Conservation (phyloP, 1,140 invertebrate species). For the Drosophila auraria region DNA sequence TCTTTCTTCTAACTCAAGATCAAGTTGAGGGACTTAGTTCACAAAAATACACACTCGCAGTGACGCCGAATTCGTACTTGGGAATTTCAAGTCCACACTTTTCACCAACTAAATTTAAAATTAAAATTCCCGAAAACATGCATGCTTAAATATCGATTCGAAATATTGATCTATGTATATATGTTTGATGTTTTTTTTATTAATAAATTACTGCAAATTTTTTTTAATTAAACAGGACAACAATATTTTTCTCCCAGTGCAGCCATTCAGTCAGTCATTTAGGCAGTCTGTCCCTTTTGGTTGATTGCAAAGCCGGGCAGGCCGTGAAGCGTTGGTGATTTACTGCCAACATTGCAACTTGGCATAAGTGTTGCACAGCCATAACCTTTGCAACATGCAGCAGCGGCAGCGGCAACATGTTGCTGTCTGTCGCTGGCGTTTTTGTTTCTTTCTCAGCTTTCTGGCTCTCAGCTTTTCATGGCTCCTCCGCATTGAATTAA, state of each 20-base stretch:
- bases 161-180: neutral
- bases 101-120: neutral
- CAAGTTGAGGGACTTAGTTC: too few species aligned
- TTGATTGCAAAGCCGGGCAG: slow-evolving; percentile 69
- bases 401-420: slow-evolving; percentile 62
- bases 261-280: slow-evolving; percentile 51
- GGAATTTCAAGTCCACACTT: neutral
- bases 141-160: neutral
- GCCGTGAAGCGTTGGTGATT: slow-evolving; percentile 72
- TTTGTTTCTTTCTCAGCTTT: slow-evolving; percentile 55
- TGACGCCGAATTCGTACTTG: neutral
- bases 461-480: slow-evolving; percentile 49
- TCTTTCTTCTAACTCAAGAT: too few species aligned
- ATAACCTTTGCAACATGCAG: slow-evolving; percentile 82
- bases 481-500: slow-evolving; percentile 82
- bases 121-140: too few species aligned
- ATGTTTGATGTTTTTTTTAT: too few species aligned
- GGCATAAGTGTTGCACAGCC: slow-evolving; percentile 84
- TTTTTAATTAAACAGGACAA: too few species aligned
- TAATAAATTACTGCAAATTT: too few species aligned
- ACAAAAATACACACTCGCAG: too few species aligned
- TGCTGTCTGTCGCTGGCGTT: slow-evolving; percentile 56
- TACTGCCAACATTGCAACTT: slow-evolving; percentile 81
- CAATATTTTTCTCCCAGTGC: slow-evolving; percentile 13
- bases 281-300: slow-evolving; percentile 49